A percentile compares a stretch with the other conserved stretches of the same genome.
phyloP scores from a whole-genome alignment of 2,888 invertebrate genomes.

The Agrilus cyanescens region DNA sequence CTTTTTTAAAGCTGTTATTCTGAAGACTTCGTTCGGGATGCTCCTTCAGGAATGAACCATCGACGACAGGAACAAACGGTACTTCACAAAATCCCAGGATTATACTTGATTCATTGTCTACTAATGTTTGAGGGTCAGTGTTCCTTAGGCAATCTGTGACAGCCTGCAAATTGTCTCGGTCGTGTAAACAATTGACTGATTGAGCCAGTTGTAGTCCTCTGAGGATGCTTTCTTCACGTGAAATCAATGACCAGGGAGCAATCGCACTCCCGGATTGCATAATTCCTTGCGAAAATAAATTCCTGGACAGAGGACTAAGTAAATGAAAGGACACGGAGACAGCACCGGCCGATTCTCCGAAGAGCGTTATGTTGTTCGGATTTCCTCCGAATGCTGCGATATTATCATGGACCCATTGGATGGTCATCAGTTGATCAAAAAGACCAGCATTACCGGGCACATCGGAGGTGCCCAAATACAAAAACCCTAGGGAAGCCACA shows the following conservation, averaged over 20 bases:
- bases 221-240: conserved; percentile 62
- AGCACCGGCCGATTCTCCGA: conserved; percentile 93
- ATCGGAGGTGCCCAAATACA: conserved; percentile 77
- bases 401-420: conserved; percentile 79
- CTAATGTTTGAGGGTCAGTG: conserved; percentile 60
- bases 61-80: conserved; percentile 88
- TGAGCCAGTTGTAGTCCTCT: conserved; percentile 69
- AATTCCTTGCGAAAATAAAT: conserved; percentile 75
- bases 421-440: conserved; percentile 88
- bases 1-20: conserved; percentile 81
- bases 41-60: conserved; percentile 85
- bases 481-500: conserved; percentile 81
- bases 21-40: conserved; percentile 60
- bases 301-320: conserved; percentile 67
- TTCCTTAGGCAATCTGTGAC: conserved; percentile 67
- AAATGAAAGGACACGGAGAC: conserved; percentile 84
- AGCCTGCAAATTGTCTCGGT: conserved; percentile 49
- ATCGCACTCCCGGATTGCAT: conserved; percentile 89
- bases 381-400: conserved; percentile 82
- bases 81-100: conserved; percentile 79
- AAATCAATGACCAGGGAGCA: conserved; percentile 85
- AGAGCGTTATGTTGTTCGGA: conserved; percentile 77
- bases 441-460: conserved; percentile 91
- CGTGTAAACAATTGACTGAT: conserved; percentile 71
- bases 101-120: conserved; percentile 77